phyloP scores from a whole-genome alignment of 2,113 vertebrate genomes.

The Paracanthobrama guichenoti region DNA sequence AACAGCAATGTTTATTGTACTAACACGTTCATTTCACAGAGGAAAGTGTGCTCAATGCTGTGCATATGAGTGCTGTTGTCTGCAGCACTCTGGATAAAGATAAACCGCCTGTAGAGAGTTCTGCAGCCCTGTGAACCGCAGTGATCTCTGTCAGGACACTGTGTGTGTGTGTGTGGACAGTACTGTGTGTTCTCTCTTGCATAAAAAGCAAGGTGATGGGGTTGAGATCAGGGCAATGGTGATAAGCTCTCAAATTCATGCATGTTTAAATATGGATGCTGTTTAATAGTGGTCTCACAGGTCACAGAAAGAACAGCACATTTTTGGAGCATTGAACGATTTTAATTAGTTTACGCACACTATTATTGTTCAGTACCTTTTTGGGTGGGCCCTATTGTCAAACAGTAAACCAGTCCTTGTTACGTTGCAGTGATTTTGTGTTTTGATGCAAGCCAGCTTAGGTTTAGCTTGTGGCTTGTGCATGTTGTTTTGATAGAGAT shows the following conservation, averaged over 20 bases:
- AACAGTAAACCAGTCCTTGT: neutral
- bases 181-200: neutral
- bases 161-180: neutral
- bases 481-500: conserved; percentile 40
- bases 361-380: neutral
- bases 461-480: conserved; percentile 22
- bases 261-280: conserved; percentile 9
- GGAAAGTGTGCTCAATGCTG: neutral
- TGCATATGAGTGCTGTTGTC: neutral
- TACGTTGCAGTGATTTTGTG: neutral
- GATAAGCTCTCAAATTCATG: neutral
- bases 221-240: neutral
- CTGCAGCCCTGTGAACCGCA: conserved; percentile 10
- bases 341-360: neutral
- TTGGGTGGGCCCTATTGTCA: neutral
- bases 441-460: neutral
- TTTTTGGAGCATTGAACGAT: neutral
- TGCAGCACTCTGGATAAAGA: too few relatives aligned
- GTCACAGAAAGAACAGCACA: neutral
- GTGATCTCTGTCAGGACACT: neutral
- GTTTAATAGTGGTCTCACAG: neutral
- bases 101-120: neutral
- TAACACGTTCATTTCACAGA: neutral
- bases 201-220: conserved; percentile 5
- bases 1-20: neutral